Evolutionary conservation across 2,113 vertebrate species (phyloP), one percentile per base, ranked within the genome.

Genomic region (Canis aureus): DNA sequence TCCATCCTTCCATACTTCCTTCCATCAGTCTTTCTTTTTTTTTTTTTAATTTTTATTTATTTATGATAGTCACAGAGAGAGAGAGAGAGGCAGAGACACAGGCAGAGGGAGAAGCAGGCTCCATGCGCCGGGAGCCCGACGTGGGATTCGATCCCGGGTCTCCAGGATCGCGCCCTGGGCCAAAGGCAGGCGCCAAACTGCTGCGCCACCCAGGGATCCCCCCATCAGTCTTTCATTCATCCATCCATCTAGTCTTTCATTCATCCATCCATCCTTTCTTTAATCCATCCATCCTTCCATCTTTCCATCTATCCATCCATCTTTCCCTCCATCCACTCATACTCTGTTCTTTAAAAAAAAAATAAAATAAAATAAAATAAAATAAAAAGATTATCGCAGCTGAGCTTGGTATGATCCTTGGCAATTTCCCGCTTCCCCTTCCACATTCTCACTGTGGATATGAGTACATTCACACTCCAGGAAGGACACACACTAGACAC

Each of bases 1-100:
- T n/a, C 27, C 29, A 0, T n/a, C 51, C 29, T 10, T 55, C 35
- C 20, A 0, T 38, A 35, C 82, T 23, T 35, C n/a, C 19, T 0
- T 53, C 43, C 66, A 25, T 35, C 35, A 35, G 35, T 35, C 35
- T 35, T 35, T 5, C 32, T 23, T 1, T 35, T 35, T 35, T 35
- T 35, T 35, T 35, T 35, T 35, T 35, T 35, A 35, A 35, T 35
- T 35, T 35, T 35, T 35, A 35, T 35, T 35, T 35, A 35, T 35
- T 35, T 35, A 35, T 35, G 35, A 35, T 35, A 35, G 35, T 35
- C 35, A 35, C 35, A 35, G 35, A 35, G 35, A 35, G 35, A 35
- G 35, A 35, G 35, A 35, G 35, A 35, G 35, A 35, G 35, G 35
- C 35, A 35, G 35, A 35, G 35, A 35, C 35, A 35, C 35, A 35